A percentile compares a stretch with the other conserved stretches of the same genome.
Evolutionary conservation across 37 sponge, comb jelly and placozoan species (phyloP).

Genomic region (Chondrilla cf. caribensis): DNA sequence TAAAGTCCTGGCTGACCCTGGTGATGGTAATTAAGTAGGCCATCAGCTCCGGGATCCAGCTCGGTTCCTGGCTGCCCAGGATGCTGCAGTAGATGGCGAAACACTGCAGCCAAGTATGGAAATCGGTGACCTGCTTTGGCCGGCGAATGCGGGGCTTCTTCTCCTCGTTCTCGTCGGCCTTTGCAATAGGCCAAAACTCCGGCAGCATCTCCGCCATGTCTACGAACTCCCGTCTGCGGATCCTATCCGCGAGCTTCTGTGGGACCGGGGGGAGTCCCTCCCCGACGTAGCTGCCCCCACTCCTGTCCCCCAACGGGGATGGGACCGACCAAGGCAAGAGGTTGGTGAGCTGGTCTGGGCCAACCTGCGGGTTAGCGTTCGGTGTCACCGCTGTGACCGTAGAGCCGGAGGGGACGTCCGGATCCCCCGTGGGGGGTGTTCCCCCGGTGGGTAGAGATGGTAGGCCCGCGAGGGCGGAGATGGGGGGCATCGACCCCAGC

Average conservation of each 20-base stretch:
- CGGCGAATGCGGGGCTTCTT: neutral
- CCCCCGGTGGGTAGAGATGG: neutral
- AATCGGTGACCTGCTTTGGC: neutral
- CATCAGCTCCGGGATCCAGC: constrained; percentile 27
- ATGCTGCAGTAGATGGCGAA: constrained; percentile 17
- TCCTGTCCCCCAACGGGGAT: neutral
- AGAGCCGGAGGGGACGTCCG: neutral
- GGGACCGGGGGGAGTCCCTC: constrained; percentile 13
- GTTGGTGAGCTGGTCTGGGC: neutral
- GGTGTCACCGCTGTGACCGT: neutral
- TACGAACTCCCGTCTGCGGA: neutral
- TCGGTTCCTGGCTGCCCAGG: neutral
- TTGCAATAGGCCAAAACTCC: neutral
- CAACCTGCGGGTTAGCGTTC: neutral
- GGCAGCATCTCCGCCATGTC: constrained; percentile 5
- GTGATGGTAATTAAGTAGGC: constrained; percentile 10
- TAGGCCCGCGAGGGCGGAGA: neutral
- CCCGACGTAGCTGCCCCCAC: neutral
- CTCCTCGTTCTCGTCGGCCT: neutral
- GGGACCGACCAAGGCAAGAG: neutral
- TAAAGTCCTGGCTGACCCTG: constrained; percentile 31
- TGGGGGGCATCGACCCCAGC: constrained; percentile 16
- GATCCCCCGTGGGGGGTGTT: neutral
- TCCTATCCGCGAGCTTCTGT: neutral
- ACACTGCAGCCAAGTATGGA: constrained; percentile 34